Evolutionary conservation across 2,113 vertebrate genomes (phyloP), one percentile per base, ranked within the genome.

Genomic region (Catharus minimus): DNA sequence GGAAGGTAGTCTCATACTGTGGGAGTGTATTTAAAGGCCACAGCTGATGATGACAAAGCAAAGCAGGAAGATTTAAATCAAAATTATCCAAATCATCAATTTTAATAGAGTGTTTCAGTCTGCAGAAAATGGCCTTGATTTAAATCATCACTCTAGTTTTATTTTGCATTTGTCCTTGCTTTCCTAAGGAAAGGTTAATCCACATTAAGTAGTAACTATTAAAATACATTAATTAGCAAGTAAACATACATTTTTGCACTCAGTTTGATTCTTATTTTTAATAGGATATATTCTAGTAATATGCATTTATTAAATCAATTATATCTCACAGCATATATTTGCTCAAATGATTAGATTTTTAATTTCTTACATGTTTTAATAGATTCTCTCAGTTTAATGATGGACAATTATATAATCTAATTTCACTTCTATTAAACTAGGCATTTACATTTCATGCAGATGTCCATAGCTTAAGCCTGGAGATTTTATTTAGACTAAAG

Each of bases 241-340:
- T 81, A 95, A 95, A 94, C 87, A 93, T 43, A 58, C 5, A 88
- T 81, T 86, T 88, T 90, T 88, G 65, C 33, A 89, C 23, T 58
- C 49, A 60, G 46, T 65, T 92, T 85, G 33, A 17, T 61, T 86
- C 57, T 87, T 53, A 26, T 76, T 93, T 94, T 90, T 79, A 94
- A 86, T 68, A 86, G 55, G 46, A 68, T 76, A 65, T 72, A 50
- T 56, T 90, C 39, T n/a, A 75, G 22, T 43, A 39, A 46, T 75
- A 65, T 55, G 68, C 11, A 78, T 86, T 86, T 88, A 74, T 86
- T 76, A 88, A 86, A 95, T 62, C 38, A 92, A 76, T 93, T 84
- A 75, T 64, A 71, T 50, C 15, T 57, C 69, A 69, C 71, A 75
- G 44, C 76, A 81, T 73, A 78, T 86, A 92, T 93, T 92, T 90